These are phyloP conservation scores for Desmophyllum pertusum DNA, from an alignment of 92 coral and sea anemone genomes.

Conservation along the genomic window DNA sequence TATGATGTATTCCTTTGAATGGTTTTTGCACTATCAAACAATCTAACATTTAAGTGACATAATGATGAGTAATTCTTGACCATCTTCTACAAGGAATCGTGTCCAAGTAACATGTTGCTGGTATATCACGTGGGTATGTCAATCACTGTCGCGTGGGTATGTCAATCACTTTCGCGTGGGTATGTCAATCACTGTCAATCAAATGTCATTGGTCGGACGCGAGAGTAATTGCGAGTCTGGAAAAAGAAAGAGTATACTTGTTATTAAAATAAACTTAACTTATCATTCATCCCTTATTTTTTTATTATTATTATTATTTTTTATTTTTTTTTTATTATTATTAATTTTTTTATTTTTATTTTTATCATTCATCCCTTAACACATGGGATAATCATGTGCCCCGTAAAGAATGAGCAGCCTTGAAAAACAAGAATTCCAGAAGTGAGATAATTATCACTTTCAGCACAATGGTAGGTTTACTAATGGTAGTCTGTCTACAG, in stretches of 20 bases:
- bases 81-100: not conserved
- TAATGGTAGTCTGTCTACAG: no score
- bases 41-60: not conserved
- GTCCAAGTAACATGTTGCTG: not conserved
- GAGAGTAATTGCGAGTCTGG: conserved; percentile 78
- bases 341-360: no score
- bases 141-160: not conserved
- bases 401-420: no score
- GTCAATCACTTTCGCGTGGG: not conserved
- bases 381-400: no score
- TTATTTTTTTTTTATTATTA: no score
- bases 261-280: no score
- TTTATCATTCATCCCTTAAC: no score
- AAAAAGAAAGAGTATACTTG: not conserved
- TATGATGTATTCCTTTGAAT: not conserved
- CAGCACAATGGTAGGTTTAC: no score
- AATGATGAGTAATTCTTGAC: not conserved
- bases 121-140: not conserved
- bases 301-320: no score
- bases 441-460: no score
- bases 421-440: no score
- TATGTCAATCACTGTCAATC: conserved; percentile 24
- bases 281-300: no score
- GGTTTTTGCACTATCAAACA: not conserved
- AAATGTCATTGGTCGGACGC: conserved; percentile 69